Conservation (phyloP, 1,140 invertebrate genomes). For the Aphidius gifuensis region DNA sequence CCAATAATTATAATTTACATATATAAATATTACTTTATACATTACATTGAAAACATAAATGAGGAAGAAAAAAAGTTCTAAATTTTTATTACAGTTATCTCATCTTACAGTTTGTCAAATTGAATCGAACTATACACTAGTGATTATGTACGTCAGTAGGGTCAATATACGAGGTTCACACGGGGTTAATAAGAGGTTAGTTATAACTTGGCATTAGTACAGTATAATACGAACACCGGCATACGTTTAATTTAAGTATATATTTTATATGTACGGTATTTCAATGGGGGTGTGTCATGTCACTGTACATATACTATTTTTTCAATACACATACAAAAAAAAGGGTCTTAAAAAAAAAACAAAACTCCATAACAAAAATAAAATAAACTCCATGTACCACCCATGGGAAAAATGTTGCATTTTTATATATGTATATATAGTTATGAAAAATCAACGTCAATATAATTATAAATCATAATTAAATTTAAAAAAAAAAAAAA, state of each 20-base stretch:
- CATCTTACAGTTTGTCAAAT: constrained; percentile 27
- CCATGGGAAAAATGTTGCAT: too few relatives aligned
- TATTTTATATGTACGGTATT: constrained; percentile 41
- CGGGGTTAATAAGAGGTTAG: constrained; percentile 55
- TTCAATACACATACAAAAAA: neutral
- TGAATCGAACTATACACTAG: neutral
- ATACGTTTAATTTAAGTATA: constrained; percentile 53
- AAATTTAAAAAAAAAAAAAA: too few relatives aligned
- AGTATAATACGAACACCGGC: constrained; percentile 44
- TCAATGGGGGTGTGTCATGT: constrained; percentile 51
- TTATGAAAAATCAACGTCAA: too few relatives aligned
- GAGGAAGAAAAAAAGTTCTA: constrained; percentile 24
- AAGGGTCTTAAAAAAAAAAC: too few relatives aligned
- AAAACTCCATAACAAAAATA: too few relatives aligned
- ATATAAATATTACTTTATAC: too few relatives aligned
- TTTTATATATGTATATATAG: too few relatives aligned
- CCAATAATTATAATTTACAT: too few relatives aligned
- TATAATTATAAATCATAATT: too few relatives aligned
- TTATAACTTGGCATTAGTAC: constrained; percentile 50
- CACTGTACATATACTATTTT: constrained; percentile 24
- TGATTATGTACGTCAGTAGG: neutral
- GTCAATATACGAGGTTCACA: constrained; percentile 40
- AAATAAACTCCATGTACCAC: too few relatives aligned
- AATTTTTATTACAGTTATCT: constrained; percentile 40
- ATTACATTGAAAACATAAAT: too few relatives aligned